Conservation (phyloP, 1,140 invertebrate species). For the Pseudomyrmex sp. region DNA sequence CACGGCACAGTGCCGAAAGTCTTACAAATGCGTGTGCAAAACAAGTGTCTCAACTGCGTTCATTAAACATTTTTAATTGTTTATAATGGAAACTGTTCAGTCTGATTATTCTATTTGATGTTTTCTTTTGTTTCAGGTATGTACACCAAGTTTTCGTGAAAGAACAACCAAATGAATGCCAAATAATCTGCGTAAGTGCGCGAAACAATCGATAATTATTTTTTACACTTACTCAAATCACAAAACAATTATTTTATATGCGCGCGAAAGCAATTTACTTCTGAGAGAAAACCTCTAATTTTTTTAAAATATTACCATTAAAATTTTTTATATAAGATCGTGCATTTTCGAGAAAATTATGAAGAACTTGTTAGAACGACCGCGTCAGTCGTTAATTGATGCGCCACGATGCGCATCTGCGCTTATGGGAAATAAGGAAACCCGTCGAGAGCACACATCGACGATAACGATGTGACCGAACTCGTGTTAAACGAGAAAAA, state of each 20-base stretch:
- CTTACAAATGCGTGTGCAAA: too few species aligned
- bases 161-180: slow-evolving; percentile 38
- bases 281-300: too few species aligned
- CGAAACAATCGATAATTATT: too few species aligned
- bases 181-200: slow-evolving; percentile 31
- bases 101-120: slow-evolving; percentile 5
- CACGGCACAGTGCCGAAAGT: too few species aligned
- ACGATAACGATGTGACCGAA: neutral
- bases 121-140: slow-evolving; percentile 69
- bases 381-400: neutral
- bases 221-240: too few species aligned
- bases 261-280: too few species aligned
- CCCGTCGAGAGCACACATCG: neutral
- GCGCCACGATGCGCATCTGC: neutral
- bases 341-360: neutral
- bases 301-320: too few species aligned
- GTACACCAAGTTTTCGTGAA: slow-evolving; percentile 53
- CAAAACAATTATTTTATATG: too few species aligned
- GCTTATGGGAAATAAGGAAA: slow-evolving; percentile 31
- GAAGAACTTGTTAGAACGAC: slow-evolving; percentile 5
- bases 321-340: neutral
- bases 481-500: slow-evolving; percentile 36
- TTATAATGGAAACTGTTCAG: neutral
- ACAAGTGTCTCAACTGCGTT: neutral
- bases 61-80: neutral